Percentiles rank a stretch among this genome's conserved stretches.
Evolutionary conservation across 1,140 invertebrate genomes (phyloP).

Genomic region (Tetranychus urticae): DNA sequence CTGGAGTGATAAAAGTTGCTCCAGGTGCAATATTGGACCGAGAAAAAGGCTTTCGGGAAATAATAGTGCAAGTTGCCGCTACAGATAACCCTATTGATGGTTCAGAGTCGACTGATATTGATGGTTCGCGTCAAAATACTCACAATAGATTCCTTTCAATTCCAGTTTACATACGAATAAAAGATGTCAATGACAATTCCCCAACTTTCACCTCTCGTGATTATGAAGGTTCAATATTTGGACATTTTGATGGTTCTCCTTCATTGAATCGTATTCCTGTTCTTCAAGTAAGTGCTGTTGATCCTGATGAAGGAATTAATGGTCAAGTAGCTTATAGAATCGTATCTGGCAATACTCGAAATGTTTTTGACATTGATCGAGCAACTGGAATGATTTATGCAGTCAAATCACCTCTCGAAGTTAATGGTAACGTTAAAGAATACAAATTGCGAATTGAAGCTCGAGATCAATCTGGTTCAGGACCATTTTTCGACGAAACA

Average conservation of each 20-base stretch:
- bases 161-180: constrained; percentile 10
- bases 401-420: background rate
- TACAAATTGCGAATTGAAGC: constrained; percentile 47
- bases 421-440: constrained; percentile 21
- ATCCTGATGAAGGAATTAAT: constrained; percentile 48
- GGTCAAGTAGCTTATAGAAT: constrained; percentile 49
- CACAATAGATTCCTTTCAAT: background rate
- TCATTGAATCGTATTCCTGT: constrained; percentile 32
- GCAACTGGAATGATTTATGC: constrained; percentile 1
- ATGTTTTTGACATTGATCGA: constrained; percentile 17
- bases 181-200: constrained; percentile 53
- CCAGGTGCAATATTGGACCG: background rate
- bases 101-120: background rate
- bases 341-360: constrained; percentile 38
- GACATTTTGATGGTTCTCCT: background rate
- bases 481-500: constrained; percentile 10
- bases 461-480: constrained; percentile 39
- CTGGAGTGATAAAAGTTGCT: constrained; percentile 51
- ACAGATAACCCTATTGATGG: background rate
- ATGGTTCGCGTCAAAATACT: background rate
- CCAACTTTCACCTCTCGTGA: constrained; percentile 40
- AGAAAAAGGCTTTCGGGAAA: background rate
- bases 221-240: constrained; percentile 25
- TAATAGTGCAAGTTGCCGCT: background rate
- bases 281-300: constrained; percentile 45